Evolutionary conservation across 2,888 invertebrate genomes (phyloP).

Genomic region (Teleogryllus oceanicus): DNA sequence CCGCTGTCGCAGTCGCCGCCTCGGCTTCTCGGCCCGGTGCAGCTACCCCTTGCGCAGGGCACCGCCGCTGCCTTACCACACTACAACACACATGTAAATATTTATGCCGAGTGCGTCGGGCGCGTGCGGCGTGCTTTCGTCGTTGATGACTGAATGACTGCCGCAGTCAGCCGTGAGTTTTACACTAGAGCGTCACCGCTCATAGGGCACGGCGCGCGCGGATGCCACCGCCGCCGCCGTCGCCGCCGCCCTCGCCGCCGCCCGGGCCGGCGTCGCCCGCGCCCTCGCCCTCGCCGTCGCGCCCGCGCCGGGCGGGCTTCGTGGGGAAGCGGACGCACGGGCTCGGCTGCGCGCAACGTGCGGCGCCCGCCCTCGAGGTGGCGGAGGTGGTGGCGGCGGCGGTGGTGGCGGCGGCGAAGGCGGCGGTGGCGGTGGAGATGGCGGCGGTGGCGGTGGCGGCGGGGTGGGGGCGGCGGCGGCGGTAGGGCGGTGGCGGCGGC

Average conservation of each 20-base stretch:
- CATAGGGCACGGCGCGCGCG: constrained; percentile 10
- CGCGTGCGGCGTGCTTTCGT: constrained; percentile 25
- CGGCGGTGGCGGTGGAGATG: no score
- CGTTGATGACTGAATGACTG: constrained; percentile 31
- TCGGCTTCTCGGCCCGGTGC: neutral
- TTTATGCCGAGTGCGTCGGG: constrained; percentile 23
- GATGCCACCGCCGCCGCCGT: constrained; percentile 20
- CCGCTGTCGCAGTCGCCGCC: no score
- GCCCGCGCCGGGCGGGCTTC: constrained; percentile 20
- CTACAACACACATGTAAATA: constrained; percentile 29
- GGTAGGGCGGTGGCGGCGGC: no score
- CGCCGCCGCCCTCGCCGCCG: neutral
- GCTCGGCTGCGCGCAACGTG: neutral
- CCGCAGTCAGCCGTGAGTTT: constrained; percentile 32
- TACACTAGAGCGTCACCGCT: constrained; percentile 24
- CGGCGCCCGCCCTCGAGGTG: neutral
- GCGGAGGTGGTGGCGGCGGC: no score
- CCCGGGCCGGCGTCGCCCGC: neutral
- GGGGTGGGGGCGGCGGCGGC: no score
- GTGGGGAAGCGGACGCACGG: constrained; percentile 21
- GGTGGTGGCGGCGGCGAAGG: neutral
- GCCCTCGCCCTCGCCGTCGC: neutral
- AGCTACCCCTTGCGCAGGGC: neutral
- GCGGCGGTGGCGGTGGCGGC: no score
- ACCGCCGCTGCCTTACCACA: neutral